A percentile compares a stretch with the other conserved stretches of the same genome.
Evolutionary conservation across 1,140 invertebrate species (phyloP).

Genomic region (Caerostris darwini): DNA sequence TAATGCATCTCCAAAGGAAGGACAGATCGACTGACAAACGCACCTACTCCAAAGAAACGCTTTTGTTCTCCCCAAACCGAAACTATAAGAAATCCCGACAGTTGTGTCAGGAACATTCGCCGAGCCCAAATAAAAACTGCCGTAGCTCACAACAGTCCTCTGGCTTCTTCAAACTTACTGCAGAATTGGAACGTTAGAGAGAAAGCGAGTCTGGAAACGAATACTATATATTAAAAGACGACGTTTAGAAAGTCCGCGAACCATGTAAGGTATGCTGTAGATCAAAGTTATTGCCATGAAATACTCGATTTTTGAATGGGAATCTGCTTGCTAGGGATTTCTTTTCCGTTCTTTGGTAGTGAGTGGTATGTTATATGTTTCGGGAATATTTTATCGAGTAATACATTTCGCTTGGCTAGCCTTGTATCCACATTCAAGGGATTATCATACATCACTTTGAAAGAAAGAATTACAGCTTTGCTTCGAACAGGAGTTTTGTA

Average conservation of each 20-base stretch:
- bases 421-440: constrained; percentile 23
- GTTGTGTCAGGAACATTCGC: constrained; percentile 49
- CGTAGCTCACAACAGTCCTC: constrained; percentile 30
- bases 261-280: constrained; percentile 53
- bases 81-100: constrained; percentile 62
- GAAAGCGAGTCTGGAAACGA: constrained; percentile 23
- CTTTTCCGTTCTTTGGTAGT: constrained; percentile 20
- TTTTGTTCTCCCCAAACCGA: constrained; percentile 16
- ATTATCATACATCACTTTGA: constrained; percentile 44
- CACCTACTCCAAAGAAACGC: constrained; percentile 43
- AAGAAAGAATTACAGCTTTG: constrained; percentile 17
- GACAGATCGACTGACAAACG: constrained; percentile 58
- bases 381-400: constrained; percentile 52
- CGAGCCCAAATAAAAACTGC: constrained; percentile 28
- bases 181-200: constrained; percentile 39
- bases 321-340: not conserved
- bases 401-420: constrained; percentile 32
- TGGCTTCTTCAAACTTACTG: constrained; percentile 47
- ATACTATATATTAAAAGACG: constrained; percentile 52
- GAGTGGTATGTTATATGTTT: constrained; percentile 46
- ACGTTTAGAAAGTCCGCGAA: constrained; percentile 31
- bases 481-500: not conserved
- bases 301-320: constrained; percentile 56
- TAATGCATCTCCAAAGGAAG: constrained; percentile 3
- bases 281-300: constrained; percentile 56